Conservation (phyloP, 2,797 vertebrate genomes). For the Tragopan temminckii region DNA sequence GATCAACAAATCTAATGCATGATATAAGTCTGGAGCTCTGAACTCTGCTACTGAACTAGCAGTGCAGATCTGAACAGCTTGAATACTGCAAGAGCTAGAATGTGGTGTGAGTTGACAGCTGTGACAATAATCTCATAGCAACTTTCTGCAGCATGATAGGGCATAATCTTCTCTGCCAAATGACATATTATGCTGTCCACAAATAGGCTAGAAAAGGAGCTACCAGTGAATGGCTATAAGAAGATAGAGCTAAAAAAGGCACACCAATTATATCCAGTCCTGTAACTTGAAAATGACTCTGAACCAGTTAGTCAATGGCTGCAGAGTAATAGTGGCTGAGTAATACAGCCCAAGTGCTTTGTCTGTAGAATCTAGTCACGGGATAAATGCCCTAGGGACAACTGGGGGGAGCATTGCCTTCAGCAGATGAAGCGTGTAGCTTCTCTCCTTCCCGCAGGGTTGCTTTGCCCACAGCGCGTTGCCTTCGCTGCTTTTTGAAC, state of each 20-base stretch:
- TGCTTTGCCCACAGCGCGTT: not conserved
- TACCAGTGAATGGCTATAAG: not conserved
- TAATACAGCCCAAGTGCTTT: not conserved
- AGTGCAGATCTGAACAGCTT: not conserved
- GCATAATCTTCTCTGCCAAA: not conserved
- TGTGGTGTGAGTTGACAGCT: not conserved
- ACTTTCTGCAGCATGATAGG: not conserved
- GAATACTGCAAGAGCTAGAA: not conserved
- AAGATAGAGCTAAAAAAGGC: not conserved
- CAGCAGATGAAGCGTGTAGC: not conserved
- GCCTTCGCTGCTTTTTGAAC: not conserved
- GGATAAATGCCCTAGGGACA: not conserved
- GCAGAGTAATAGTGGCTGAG: not conserved
- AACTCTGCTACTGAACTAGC: not conserved
- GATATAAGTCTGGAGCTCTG: not conserved
- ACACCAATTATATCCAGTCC: not conserved
- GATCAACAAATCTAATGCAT: not conserved
- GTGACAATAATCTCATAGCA: not conserved
- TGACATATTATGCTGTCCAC: not conserved
- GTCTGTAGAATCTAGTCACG: not conserved
- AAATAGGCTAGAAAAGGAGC: not conserved
- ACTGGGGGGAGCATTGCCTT: not conserved
- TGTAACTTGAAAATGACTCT: not conserved
- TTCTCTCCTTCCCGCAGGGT: not conserved
- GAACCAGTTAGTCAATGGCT: not conserved